phyloP scores from a whole-genome alignment of 2,888 invertebrate genomes.

The Cheilosia soror region DNA sequence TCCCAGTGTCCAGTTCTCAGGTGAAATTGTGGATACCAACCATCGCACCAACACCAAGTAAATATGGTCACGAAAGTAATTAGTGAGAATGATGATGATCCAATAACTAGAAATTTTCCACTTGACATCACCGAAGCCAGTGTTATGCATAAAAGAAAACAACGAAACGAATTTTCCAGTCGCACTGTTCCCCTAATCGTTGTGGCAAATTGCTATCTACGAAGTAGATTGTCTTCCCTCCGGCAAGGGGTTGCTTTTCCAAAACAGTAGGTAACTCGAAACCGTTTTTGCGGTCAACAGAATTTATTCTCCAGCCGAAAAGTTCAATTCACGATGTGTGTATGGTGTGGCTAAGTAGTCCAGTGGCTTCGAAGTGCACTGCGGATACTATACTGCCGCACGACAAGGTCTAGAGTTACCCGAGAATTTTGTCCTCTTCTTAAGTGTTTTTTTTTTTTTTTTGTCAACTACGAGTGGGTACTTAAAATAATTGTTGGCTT shows the following conservation, averaged over 20 bases:
- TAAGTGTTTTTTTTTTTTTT: slow-evolving; percentile 13
- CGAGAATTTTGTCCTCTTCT: slow-evolving; percentile 15
- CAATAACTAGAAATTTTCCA: slow-evolving; percentile 79
- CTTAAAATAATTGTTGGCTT: slow-evolving; percentile 9
- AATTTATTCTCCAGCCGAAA: slow-evolving; percentile 74
- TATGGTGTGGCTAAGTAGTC: slow-evolving; percentile 23
- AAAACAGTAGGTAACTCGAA: slow-evolving; percentile 57
- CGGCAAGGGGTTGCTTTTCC: slow-evolving; percentile 62
- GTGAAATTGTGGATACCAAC: slow-evolving; percentile 26
- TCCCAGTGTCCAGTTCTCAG: slow-evolving; percentile 34
- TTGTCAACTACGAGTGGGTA: background rate
- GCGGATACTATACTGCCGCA: background rate
- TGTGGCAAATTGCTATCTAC: slow-evolving; percentile 69
- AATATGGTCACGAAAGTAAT: slow-evolving; percentile 67
- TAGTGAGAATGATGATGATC: slow-evolving; percentile 75
- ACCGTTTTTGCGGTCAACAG: slow-evolving; percentile 72
- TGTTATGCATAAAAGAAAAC: slow-evolving; percentile 47
- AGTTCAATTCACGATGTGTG: slow-evolving; percentile 70
- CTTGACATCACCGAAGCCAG: slow-evolving; percentile 80
- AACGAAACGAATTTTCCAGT: slow-evolving; percentile 70
- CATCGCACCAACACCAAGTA: slow-evolving; percentile 35
- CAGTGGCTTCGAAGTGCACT: slow-evolving; percentile 37
- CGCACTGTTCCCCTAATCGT: slow-evolving; percentile 73
- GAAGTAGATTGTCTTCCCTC: slow-evolving; percentile 13
- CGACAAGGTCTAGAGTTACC: slow-evolving; percentile 39